Conservation (phyloP, 2,113 vertebrate species). For the Anoplopoma fimbria region DNA sequence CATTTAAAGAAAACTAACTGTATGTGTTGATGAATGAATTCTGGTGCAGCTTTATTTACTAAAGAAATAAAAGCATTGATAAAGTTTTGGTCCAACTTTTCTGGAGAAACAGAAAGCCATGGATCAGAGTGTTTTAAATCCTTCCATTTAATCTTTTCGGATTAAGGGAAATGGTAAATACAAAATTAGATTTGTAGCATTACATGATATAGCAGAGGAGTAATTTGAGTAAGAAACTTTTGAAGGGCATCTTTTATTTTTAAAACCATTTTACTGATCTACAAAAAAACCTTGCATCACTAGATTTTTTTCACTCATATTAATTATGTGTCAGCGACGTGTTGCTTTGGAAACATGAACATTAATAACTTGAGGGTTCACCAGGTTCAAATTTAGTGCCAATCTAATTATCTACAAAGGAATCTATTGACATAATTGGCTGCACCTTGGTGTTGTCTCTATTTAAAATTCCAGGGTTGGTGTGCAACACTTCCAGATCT, state of each 20-base stretch:
- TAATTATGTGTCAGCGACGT: slow-evolving; percentile 8
- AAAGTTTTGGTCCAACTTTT: background rate
- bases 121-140: background rate
- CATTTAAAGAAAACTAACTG: slow-evolving; percentile 20
- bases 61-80: slow-evolving; percentile 11
- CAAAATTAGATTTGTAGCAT: no score
- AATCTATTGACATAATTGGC: background rate
- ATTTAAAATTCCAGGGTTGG: slow-evolving; percentile 9
- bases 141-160: background rate
- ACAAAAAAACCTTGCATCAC: background rate
- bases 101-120: background rate
- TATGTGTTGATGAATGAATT: slow-evolving; percentile 6
- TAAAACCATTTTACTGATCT: background rate
- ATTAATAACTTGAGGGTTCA: slow-evolving; percentile 8
- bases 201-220: background rate
- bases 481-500: slow-evolving; percentile 4
- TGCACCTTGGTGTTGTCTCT: background rate
- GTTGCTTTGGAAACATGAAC: slow-evolving; percentile 13
- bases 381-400: slow-evolving; percentile 7
- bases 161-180: background rate
- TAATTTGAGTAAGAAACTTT: background rate
- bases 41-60: slow-evolving; percentile 34
- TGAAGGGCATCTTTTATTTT: background rate
- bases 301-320: background rate
- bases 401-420: slow-evolving; percentile 27